Percentiles rank a stretch among this genome's conserved stretches.
Conservation (phyloP, 2,888 invertebrate species). For the Chloromyia formosa region DNA sequence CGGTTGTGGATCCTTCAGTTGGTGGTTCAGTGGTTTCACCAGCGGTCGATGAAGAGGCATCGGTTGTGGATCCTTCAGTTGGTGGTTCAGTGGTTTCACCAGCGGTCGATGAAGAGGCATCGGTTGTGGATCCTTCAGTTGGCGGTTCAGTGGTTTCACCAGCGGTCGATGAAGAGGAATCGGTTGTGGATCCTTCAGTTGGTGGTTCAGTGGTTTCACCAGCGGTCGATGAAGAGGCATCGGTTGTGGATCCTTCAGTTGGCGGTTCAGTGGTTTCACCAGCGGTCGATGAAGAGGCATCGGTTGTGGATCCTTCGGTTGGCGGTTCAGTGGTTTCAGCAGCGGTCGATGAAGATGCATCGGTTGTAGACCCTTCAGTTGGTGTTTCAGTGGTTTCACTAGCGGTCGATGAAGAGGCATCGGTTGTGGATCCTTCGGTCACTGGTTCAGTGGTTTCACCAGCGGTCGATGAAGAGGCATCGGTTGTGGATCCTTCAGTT, state of each 20-base stretch:
- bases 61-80: not conserved
- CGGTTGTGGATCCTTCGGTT: not conserved
- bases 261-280: not conserved
- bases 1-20: not conserved
- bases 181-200: not conserved
- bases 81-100: not conserved
- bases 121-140: not conserved
- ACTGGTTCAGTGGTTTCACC: not conserved
- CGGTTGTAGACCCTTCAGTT: not conserved
- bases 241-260: not conserved
- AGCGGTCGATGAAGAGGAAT: too few relatives aligned
- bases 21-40: not conserved
- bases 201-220: not conserved
- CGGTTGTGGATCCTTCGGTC: not conserved
- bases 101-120: not conserved
- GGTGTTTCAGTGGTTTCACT: not conserved
- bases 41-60: not conserved
- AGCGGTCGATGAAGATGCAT: not conserved
- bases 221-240: not conserved
- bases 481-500: conserved; percentile 1
- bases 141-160: not conserved
- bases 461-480: not conserved
- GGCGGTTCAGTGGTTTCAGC: conserved; percentile 1
- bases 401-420: not conserved
- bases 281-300: not conserved